Evolutionary conservation across 2,113 vertebrate genomes (phyloP).

Genomic region (Chloebia gouldiae): DNA sequence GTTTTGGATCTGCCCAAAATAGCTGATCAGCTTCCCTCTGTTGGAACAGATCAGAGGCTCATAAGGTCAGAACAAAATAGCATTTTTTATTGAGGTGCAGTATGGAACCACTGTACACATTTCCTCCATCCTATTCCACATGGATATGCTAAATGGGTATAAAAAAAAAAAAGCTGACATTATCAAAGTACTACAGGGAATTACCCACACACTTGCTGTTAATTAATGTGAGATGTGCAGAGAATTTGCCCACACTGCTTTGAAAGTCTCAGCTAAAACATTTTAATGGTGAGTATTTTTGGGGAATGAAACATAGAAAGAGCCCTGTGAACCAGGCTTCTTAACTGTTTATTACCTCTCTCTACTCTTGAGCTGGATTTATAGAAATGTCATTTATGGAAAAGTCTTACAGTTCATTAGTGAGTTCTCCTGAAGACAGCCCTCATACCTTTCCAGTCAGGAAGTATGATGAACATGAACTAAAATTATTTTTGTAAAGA

Average conservation of each 20-base stretch:
- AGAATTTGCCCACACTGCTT: conserved; percentile 50
- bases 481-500: neutral
- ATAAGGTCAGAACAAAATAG: neutral
- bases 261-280: conserved; percentile 42
- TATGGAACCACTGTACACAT: neutral
- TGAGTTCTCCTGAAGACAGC: neutral
- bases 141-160: conserved; percentile 16
- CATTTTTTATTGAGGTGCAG: neutral
- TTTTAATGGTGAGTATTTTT: conserved; percentile 17
- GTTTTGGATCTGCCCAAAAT: neutral
- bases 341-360: neutral
- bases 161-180: conserved; percentile 24
- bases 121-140: neutral
- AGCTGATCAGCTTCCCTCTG: neutral
- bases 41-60: neutral
- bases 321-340: neutral
- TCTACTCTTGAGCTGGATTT: neutral
- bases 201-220: conserved; percentile 56
- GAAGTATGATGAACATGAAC: neutral
- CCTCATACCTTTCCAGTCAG: neutral
- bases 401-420: neutral
- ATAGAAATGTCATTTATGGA: neutral
- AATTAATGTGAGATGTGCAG: conserved; percentile 62
- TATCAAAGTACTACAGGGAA: conserved; percentile 52
- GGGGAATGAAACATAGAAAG: neutral